A percentile compares a stretch with the other conserved stretches of the same genome.
phyloP scores from a whole-genome alignment of 1,140 invertebrate genomes.

The Dreissena polymorpha region DNA sequence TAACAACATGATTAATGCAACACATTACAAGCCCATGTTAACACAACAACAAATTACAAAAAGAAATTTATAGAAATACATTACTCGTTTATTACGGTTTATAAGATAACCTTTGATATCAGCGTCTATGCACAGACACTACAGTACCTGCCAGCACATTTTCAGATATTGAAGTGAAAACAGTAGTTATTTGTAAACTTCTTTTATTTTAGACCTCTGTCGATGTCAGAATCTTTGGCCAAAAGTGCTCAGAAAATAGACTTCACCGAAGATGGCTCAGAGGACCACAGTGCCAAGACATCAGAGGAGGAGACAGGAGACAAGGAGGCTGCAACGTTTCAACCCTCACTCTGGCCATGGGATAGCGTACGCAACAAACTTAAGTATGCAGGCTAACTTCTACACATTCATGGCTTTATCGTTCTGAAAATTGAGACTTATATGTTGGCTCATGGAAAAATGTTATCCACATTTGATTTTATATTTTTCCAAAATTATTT shows the following conservation, averaged over 20 bases:
- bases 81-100: not conserved
- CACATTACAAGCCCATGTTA: not conserved
- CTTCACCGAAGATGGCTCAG: slow-evolving; percentile 88
- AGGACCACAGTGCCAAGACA: slow-evolving; percentile 82
- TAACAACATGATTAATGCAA: too few species aligned
- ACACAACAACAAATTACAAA: not conserved
- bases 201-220: slow-evolving; percentile 87
- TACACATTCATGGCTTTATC: too few species aligned
- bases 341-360: slow-evolving; percentile 95
- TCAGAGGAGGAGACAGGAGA: slow-evolving; percentile 82
- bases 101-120: not conserved
- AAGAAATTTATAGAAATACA: not conserved
- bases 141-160: not conserved
- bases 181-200: not conserved
- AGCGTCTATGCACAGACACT: not conserved
- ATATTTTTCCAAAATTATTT: too few species aligned
- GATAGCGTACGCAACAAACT: slow-evolving; percentile 93
- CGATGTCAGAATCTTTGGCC: slow-evolving; percentile 95
- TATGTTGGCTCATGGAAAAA: too few species aligned
- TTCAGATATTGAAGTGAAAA: not conserved
- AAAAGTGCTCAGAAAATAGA: slow-evolving; percentile 97
- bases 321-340: slow-evolving; percentile 86
- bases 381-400: slow-evolving; percentile 62
- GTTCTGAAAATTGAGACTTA: too few species aligned
- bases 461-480: too few species aligned